Evolutionary conservation across 1,140 invertebrate genomes (phyloP).

Genomic region (Lordiphosa mommai): DNA sequence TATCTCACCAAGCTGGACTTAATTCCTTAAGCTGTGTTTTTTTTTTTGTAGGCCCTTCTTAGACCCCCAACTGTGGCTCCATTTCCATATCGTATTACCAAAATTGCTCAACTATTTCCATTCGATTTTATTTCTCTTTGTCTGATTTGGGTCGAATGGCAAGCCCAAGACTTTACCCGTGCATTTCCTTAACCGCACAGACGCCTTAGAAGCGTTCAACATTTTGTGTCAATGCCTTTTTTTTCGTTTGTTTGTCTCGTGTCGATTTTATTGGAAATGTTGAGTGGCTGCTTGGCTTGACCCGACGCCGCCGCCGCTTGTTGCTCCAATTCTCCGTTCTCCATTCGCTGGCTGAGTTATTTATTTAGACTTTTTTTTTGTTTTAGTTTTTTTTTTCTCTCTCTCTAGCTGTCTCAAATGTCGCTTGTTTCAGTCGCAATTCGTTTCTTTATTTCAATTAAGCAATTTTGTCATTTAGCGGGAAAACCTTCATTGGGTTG

Average conservation of each 20-base stretch:
- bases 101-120: slow-evolving; percentile 22
- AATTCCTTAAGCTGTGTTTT: slow-evolving; percentile 28
- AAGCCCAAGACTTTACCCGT: neutral
- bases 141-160: slow-evolving; percentile 14
- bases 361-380: slow-evolving; percentile 12
- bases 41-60: neutral
- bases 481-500: slow-evolving; percentile 19
- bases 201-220: slow-evolving; percentile 35
- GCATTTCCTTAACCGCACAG: slow-evolving; percentile 35
- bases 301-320: slow-evolving; percentile 22
- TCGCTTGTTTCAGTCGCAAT: slow-evolving; percentile 23
- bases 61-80: slow-evolving; percentile 2
- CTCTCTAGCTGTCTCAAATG: slow-evolving; percentile 32
- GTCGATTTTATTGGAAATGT: slow-evolving; percentile 43
- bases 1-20: slow-evolving; percentile 9
- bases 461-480: slow-evolving; percentile 17
- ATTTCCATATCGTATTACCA: slow-evolving; percentile 30
- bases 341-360: slow-evolving; percentile 8
- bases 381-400: slow-evolving; percentile 1
- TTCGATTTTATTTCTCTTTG: no score
- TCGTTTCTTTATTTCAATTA: slow-evolving; percentile 32
- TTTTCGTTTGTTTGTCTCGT: slow-evolving; percentile 35
- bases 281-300: slow-evolving; percentile 30
- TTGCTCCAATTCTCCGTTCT: slow-evolving; percentile 34
- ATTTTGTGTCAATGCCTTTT: slow-evolving; percentile 63